A percentile compares a stretch with the other conserved stretches of the same genome.
Evolutionary conservation across 2,888 invertebrate species (phyloP).

Genomic region (Drosophila siamana): DNA sequence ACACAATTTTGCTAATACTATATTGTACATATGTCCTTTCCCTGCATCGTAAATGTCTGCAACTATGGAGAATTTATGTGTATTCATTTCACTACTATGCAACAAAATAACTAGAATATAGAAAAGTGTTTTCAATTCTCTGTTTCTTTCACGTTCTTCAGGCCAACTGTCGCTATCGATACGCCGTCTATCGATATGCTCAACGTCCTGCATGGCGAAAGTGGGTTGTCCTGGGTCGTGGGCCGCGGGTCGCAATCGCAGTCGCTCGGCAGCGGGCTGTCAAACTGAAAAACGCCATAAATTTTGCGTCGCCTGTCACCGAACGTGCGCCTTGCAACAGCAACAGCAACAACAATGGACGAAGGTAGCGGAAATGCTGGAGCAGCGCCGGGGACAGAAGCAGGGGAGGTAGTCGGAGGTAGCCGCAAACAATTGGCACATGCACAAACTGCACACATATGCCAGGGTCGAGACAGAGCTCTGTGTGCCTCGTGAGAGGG

Average conservation of each 20-base stretch:
- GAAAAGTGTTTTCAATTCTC: no score
- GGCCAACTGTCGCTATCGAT: conserved; percentile 9
- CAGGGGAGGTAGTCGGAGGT: conserved; percentile 11
- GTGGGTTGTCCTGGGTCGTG: conserved; percentile 64
- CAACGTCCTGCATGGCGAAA: conserved; percentile 24
- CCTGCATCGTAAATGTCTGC: no score
- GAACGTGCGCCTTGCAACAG: conserved; percentile 54
- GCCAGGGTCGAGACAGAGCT: conserved; percentile 49
- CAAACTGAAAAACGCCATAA: conserved; percentile 83
- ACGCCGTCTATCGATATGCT: conserved; percentile 13
- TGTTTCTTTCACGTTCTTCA: not conserved
- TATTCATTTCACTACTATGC: not conserved
- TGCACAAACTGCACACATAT: conserved; percentile 75
- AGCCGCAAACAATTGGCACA: conserved; percentile 69
- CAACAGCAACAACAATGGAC: conserved; percentile 42
- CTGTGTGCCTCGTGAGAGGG: conserved; percentile 30
- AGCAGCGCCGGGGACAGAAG: conserved; percentile 20
- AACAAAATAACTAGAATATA: not conserved
- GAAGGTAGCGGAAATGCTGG: conserved; percentile 33
- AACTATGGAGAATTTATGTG: not conserved
- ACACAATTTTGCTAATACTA: no score
- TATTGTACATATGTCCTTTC: no score
- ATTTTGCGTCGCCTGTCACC: conserved; percentile 63
- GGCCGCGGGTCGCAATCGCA: conserved; percentile 43
- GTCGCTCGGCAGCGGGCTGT: conserved; percentile 54